Conservation (phyloP, 2,113 vertebrate species). For the Datnioides undecimradiatus region DNA sequence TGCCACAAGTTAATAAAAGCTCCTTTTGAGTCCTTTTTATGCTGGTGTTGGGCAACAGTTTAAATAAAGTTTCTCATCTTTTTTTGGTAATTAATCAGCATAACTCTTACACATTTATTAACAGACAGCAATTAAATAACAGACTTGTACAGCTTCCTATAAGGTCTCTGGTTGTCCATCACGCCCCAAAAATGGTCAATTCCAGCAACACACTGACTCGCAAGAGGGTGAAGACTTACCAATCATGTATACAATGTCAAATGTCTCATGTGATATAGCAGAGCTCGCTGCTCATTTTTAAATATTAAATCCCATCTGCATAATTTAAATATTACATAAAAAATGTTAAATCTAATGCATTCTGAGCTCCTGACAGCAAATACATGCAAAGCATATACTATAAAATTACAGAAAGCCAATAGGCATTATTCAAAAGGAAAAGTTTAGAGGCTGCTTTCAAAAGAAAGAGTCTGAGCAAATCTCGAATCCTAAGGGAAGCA, state of each 20-base stretch:
- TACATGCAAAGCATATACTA: not conserved
- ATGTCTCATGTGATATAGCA: not conserved
- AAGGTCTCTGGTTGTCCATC: not conserved
- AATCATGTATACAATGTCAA: not conserved
- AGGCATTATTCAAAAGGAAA: not conserved
- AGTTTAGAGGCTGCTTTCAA: not conserved
- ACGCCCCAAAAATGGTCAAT: too few species aligned
- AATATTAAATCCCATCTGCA: not conserved
- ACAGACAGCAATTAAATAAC: too few species aligned
- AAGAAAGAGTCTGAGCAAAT: conserved; percentile 1
- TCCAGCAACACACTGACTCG: not conserved
- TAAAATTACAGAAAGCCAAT: not conserved
- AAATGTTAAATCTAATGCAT: not conserved
- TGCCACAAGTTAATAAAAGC: not conserved
- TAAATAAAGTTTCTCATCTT: not conserved
- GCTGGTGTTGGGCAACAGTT: not conserved
- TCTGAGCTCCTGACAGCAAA: not conserved
- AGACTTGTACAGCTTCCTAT: not conserved
- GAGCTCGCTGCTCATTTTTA: not conserved
- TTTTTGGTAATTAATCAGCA: not conserved
- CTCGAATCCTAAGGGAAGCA: not conserved
- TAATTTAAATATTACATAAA: not conserved
- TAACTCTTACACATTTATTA: too few species aligned
- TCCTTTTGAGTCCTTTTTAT: not conserved
- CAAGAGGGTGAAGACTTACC: not conserved